These are phyloP conservation scores for Deroplatys truncata DNA, from an alignment of 2,888 invertebrate species.

Conservation along the genomic window DNA sequence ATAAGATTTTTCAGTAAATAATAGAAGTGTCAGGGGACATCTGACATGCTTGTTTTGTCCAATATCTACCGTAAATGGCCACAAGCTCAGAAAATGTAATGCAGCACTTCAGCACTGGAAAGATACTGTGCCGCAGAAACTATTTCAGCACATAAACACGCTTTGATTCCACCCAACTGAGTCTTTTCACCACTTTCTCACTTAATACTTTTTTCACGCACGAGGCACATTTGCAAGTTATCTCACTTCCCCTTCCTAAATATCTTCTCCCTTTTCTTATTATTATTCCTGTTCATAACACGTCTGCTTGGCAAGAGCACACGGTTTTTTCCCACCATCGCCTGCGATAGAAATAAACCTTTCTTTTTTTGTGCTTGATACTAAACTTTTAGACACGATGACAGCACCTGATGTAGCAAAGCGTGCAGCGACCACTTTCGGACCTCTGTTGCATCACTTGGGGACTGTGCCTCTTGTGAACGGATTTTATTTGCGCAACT, in stretches of 20 bases:
- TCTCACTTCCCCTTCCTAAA: not conserved
- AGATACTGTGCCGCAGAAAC: not conserved
- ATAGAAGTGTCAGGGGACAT: too few relatives aligned
- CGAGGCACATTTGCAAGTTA: slow-evolving; percentile 2
- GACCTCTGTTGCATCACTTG: not conserved
- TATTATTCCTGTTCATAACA: not conserved
- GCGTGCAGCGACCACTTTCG: not conserved
- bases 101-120: not conserved
- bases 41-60: too few relatives aligned
- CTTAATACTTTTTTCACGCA: not conserved
- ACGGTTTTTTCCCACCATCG: not conserved
- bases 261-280: not conserved
- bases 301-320: not conserved
- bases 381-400: not conserved
- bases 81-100: too few relatives aligned
- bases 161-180: not conserved
- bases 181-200: not conserved
- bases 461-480: not conserved
- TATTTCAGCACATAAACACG: not conserved
- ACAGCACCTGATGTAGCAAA: not conserved
- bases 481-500: not conserved
- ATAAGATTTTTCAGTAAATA: too few relatives aligned
- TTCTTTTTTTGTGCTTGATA: not conserved
- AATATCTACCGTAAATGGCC: too few relatives aligned
- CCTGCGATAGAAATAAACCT: not conserved